Evolutionary conservation across 2,113 vertebrate species (phyloP), one percentile per base, ranked within the genome.

Genomic region (Nycticryphes semicollaris): DNA sequence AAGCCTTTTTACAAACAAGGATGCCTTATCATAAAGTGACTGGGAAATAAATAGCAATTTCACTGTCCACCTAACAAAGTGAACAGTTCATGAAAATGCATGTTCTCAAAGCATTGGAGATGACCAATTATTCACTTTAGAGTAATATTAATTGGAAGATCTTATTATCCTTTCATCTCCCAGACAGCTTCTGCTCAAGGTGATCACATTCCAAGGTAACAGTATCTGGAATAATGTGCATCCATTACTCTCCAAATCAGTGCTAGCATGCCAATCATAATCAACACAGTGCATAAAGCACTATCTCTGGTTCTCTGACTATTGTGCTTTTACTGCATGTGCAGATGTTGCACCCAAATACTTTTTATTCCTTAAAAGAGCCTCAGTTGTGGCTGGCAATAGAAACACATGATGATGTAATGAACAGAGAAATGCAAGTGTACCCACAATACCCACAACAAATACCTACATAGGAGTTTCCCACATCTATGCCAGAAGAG

Each of bases 91-190:
- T 94, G 60, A 56, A 45, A 90, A 76, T 74, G 66, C 31, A 75
- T 54, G 43, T 80, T 94, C 90, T 69, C 22, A 81, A 87, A 93
- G 50, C 59, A 81, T 6, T 79, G n/a, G 67, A 78, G 51, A 81
- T 87, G 43, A 47, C 24, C 8, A 87, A 10, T 97, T 94, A 93
- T 50, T 97, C 75, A 87, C 50, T 88, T 92, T 63, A 88, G 75
- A 78, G 80, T 93, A 62, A 84, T 85, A 91, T 88, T 94, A 90
- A 74, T 96, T 75, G 47, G 63, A 92, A 96, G 84, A 39, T 48
- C 70, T 72, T 70, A 73, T 76, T 72, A 90, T 91, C 57, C 50
- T 94, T 97, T 95, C 50, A 48, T 93, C 35, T 91, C 27, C 51
- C 56, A 57, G 39, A 54, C 15, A 51, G 30, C 16, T 82, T 91